phyloP scores from a whole-genome alignment of 2,888 invertebrate species.

The Mythimna albipuncta region DNA sequence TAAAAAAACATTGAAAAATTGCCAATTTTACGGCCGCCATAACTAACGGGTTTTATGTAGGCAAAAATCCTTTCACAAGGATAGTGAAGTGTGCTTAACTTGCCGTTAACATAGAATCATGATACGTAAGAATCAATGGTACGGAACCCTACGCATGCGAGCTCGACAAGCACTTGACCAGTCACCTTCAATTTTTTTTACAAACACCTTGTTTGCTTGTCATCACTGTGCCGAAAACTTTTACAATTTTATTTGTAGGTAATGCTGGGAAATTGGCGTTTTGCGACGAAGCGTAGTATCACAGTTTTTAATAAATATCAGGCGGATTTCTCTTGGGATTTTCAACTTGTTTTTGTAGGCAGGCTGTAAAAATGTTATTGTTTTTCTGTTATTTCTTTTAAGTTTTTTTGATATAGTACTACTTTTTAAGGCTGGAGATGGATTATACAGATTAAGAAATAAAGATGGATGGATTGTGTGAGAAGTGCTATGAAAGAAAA shows the following conservation, averaged over 20 bases:
- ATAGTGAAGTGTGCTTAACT: too few species aligned
- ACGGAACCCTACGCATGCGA: not conserved
- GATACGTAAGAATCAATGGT: not conserved
- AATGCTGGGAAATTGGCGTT: constrained; percentile 33
- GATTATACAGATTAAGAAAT: too few species aligned
- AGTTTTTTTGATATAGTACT: not conserved
- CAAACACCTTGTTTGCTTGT: constrained; percentile 12
- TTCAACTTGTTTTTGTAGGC: not conserved
- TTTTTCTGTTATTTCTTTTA: constrained; percentile 11
- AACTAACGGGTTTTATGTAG: too few species aligned
- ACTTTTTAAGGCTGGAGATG: too few species aligned
- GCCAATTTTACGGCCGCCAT: too few species aligned
- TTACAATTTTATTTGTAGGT: constrained; percentile 27
- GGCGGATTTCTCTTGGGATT: constrained; percentile 36
- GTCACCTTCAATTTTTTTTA: constrained; percentile 6
- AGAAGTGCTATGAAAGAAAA: too few species aligned
- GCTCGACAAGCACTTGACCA: not conserved
- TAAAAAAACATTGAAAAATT: too few species aligned
- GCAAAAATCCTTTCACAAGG: too few species aligned
- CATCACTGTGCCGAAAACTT: constrained; percentile 29
- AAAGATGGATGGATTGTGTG: too few species aligned
- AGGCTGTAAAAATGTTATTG: not conserved
- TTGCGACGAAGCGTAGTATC: constrained; percentile 1
- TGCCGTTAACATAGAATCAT: too few species aligned
- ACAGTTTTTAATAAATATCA: constrained; percentile 24